Evolutionary conservation across 2,888 invertebrate species (phyloP).

Genomic region (Philereme vetulata): DNA sequence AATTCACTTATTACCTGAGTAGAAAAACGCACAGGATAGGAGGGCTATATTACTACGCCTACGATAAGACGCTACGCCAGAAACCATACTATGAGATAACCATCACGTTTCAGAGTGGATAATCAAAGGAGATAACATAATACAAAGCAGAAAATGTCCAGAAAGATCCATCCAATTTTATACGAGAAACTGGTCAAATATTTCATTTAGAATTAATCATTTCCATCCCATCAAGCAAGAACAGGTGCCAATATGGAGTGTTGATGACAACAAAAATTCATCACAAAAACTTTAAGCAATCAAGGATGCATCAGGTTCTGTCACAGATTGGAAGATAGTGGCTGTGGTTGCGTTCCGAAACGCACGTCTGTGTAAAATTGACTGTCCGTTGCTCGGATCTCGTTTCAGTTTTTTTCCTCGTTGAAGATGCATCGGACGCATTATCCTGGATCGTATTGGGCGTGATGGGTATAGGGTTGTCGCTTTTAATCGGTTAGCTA

Average conservation of each 20-base stretch:
- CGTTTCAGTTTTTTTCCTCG: slow-evolving; percentile 70
- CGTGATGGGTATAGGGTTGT: slow-evolving; percentile 44
- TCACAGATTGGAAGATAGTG: slow-evolving; percentile 17
- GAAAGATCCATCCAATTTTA: background rate
- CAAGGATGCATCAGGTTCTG: slow-evolving; percentile 59
- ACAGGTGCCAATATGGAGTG: slow-evolving; percentile 23
- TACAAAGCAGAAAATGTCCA: no score
- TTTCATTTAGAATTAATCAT: background rate
- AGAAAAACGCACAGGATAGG: no score
- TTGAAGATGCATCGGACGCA: slow-evolving; percentile 75
- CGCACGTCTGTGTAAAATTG: slow-evolving; percentile 71
- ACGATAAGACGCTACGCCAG: no score
- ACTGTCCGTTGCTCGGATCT: slow-evolving; percentile 66
- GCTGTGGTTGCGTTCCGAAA: slow-evolving; percentile 45
- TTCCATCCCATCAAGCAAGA: slow-evolving; percentile 8
- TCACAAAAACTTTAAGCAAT: slow-evolving; percentile 56
- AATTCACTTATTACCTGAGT: no score
- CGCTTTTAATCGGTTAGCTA: background rate
- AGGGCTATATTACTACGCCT: no score
- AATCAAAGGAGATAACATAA: no score
- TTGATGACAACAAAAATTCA: slow-evolving; percentile 41
- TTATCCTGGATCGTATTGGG: slow-evolving; percentile 75
- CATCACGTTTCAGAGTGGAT: no score
- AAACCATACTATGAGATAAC: no score
- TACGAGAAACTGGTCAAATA: background rate